A percentile compares a stretch with the other conserved stretches of the same genome.
Evolutionary conservation across 2,888 invertebrate genomes (phyloP).

Genomic region (Rhaphigaster nebulosa): DNA sequence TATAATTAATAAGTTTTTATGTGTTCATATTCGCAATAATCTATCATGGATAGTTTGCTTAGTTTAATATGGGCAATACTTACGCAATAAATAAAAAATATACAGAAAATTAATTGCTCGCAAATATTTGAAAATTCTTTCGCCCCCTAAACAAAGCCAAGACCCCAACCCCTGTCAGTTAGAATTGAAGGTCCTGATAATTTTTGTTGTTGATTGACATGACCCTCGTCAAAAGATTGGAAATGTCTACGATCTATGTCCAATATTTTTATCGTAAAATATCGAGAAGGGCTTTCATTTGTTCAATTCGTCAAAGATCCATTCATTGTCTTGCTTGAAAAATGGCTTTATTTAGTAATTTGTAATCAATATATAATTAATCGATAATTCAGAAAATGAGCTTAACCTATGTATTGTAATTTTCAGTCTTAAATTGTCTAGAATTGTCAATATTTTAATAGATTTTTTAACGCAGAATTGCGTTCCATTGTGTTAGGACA

Average conservation of each 20-base stretch:
- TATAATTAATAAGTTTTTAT: too few species aligned
- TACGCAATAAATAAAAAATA: too few species aligned
- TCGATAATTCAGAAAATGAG: neutral
- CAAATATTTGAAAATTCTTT: neutral
- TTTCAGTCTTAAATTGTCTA: too few species aligned
- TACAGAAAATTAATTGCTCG: too few species aligned
- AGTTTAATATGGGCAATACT: too few species aligned
- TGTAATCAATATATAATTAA: neutral
- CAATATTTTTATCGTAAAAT: constrained; percentile 1
- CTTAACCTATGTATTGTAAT: too few species aligned
- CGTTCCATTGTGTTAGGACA: too few species aligned
- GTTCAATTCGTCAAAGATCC: neutral
- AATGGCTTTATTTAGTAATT: neutral
- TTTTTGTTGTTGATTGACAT: constrained; percentile 4
- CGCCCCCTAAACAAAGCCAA: neutral
- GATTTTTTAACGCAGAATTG: too few species aligned
- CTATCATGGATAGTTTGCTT: too few species aligned
- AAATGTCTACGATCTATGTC: neutral
- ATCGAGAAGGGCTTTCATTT: neutral
- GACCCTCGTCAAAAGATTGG: neutral
- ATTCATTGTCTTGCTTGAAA: neutral
- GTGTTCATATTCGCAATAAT: too few species aligned
- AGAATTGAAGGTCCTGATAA: neutral
- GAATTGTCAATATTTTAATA: too few species aligned
- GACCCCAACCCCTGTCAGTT: neutral